Base-by-base conservation (phyloP, 2,888 invertebrate species). In the Notodonta dromedarius region DNA sequence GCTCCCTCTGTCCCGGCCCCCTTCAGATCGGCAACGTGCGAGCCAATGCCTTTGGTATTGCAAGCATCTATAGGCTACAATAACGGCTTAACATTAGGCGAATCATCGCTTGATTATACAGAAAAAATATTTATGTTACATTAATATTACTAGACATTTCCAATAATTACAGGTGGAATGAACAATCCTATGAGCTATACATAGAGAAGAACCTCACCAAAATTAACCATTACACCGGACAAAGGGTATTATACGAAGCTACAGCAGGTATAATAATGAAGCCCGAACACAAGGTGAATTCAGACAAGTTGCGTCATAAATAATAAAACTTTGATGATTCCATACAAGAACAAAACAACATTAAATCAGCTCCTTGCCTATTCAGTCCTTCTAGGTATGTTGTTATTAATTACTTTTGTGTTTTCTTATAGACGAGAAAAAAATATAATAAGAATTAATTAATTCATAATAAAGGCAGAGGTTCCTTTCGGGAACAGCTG, bases 291-390 rank as follows among this genome's bases (percentile, higher is more conserved):
- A 24, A 56, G 67, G 66, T 76, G 68, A 71, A 70, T 67, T 69
- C 65, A 62, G 61, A 65, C 50, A 84, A 84, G 77, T 86, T 85
- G 59, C 56, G 70, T 70, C 78, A 69, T 86, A 86, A 86, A 86
- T 86, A 76, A 77, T 72, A 60, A 69, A 85, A 86, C 80, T 85
- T 82, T 67, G 79, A 84, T 82, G 76, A 81, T 80, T 83, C 71
- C 66, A 63, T 71, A 69, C 71, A 74, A 78, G 80, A 82, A 83
- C 82, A 78, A 77, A 82, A 83, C 80, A 82, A 75, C 76, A 73
- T 77, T 86, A 85, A 85, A 85, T 85, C 84, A 83, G 75, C 76
- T 61, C 64, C 58, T 57, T 16, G 57, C 61, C 63, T 70, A 66
- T 63, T 60, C 48, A 56, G 54, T 60, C 39, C 7, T 13, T 50